phyloP scores from a whole-genome alignment of 1,140 invertebrate species.

The Procambarus clarkii region DNA sequence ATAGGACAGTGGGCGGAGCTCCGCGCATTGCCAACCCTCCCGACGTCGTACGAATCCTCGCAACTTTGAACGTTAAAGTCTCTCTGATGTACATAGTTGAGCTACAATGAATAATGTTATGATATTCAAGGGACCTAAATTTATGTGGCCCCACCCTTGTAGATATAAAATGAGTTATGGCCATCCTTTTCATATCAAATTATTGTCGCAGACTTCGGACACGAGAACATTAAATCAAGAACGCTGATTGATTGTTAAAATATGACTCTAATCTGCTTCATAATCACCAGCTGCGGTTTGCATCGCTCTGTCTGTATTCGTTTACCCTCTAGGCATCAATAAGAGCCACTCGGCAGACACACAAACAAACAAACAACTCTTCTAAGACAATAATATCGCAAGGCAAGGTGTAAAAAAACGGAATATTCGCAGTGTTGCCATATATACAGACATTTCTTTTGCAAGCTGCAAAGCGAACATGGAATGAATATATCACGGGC shows the following conservation, averaged over 20 bases:
- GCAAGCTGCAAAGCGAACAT: neutral
- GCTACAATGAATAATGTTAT: neutral
- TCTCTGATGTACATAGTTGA: slow-evolving; percentile 10
- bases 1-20: slow-evolving; percentile 1
- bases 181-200: neutral
- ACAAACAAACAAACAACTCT: neutral
- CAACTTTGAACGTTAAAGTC: slow-evolving; percentile 9
- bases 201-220: neutral
- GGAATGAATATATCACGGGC: neutral
- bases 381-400: neutral
- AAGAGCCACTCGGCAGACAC: neutral
- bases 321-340: neutral
- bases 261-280: neutral
- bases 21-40: neutral
- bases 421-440: neutral
- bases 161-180: neutral
- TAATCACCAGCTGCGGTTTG: neutral
- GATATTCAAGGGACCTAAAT: neutral
- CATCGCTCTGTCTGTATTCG: neutral
- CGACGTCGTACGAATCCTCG: neutral
- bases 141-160: neutral
- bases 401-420: neutral
- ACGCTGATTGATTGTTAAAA: neutral
- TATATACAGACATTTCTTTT: neutral
- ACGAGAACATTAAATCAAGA: neutral